Evolutionary conservation across 2,888 invertebrate genomes (phyloP).

Genomic region (Chydorus sphaericus): DNA sequence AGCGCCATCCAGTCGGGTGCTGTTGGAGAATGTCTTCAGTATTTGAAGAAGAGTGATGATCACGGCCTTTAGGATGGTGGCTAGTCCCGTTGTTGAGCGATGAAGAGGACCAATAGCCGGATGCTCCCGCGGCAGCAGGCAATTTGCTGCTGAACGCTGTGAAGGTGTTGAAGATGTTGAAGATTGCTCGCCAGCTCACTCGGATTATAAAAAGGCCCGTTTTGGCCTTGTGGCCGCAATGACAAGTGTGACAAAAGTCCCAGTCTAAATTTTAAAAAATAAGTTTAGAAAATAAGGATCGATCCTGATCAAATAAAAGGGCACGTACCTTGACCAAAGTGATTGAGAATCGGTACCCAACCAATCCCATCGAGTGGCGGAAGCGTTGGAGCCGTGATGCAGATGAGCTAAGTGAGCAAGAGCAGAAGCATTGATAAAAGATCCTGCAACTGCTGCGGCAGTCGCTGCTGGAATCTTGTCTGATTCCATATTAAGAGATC

Average conservation of each 20-base stretch:
- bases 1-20: neutral
- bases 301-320: neutral
- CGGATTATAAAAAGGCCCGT: neutral
- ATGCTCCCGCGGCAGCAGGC: neutral
- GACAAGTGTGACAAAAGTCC: conserved; percentile 1
- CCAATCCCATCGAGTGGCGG: neutral
- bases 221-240: neutral
- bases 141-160: conserved; percentile 2
- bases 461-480: neutral
- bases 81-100: neutral
- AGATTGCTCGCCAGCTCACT: neutral
- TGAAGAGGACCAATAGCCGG: neutral
- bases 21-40: neutral
- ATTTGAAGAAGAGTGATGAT: neutral
- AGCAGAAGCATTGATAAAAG: neutral
- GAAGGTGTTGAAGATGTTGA: neutral
- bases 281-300: neutral
- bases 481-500: too few species aligned
- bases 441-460: neutral
- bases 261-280: neutral
- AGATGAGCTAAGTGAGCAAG: neutral
- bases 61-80: neutral
- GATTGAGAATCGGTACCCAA: neutral
- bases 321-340: neutral
- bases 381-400: neutral